phyloP scores from a whole-genome alignment of 2,797 vertebrate genomes.

The Halcyon chelicuti region DNA sequence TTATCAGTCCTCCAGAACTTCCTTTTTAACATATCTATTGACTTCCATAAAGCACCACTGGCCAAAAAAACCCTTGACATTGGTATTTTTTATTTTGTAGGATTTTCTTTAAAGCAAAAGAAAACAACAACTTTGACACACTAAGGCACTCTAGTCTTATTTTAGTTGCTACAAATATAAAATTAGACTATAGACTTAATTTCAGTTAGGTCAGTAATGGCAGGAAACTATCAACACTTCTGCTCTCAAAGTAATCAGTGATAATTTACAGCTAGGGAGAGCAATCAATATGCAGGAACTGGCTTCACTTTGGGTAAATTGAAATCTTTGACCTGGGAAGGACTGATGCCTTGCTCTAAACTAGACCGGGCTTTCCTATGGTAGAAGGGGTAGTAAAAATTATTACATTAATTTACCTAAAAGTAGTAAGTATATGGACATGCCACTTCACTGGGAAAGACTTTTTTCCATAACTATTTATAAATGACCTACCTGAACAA shows the following conservation, averaged over 20 bases:
- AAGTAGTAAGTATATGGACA: background rate
- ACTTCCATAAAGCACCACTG: background rate
- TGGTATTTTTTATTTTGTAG: background rate
- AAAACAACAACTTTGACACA: background rate
- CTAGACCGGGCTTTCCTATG: background rate
- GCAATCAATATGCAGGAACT: constrained; percentile 54
- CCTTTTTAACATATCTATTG: background rate
- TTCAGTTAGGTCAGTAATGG: constrained; percentile 6
- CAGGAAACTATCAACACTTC: constrained; percentile 45
- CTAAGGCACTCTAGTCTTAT: background rate
- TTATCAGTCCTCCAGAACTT: background rate
- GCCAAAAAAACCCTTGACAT: background rate
- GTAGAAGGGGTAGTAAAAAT: background rate
- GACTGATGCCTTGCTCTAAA: background rate
- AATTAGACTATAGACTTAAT: constrained; percentile 13
- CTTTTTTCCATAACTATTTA: background rate
- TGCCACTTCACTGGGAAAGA: background rate
- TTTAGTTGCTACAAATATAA: constrained; percentile 3
- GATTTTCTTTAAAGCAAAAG: background rate
- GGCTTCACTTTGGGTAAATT: constrained; percentile 40
- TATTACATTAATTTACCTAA: background rate
- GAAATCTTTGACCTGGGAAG: constrained; percentile 32
- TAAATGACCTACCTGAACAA: background rate
- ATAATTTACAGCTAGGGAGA: constrained; percentile 48
- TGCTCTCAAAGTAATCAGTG: constrained; percentile 41